phyloP scores from a whole-genome alignment of 2,113 vertebrate species.

The Lanius ludovicianus region DNA sequence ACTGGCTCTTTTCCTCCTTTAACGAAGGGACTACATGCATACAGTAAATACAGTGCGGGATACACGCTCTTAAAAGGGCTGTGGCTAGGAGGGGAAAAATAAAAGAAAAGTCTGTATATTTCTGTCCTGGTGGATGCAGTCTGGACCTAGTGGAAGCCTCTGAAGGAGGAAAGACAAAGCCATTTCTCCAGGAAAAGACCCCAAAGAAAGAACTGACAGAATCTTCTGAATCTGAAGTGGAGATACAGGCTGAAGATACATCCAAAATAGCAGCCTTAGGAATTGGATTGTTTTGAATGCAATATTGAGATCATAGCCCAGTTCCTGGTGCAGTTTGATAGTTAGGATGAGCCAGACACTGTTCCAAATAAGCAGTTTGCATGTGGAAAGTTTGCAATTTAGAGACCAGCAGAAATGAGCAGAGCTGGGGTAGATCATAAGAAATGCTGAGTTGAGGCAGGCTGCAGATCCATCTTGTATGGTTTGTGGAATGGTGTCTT shows the following conservation, averaged over 20 bases:
- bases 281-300: background rate
- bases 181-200: background rate
- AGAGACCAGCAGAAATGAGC: background rate
- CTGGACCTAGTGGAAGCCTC: background rate
- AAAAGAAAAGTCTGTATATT: background rate
- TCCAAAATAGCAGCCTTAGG: background rate
- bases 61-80: background rate
- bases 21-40: background rate
- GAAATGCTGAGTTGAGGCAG: background rate
- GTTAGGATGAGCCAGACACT: background rate
- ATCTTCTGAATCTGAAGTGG: background rate
- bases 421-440: background rate
- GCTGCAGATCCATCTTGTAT: background rate
- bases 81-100: background rate
- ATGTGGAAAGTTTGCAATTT: background rate
- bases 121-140: background rate
- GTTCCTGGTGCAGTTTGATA: background rate
- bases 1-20: background rate
- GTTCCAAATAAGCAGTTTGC: background rate
- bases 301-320: background rate
- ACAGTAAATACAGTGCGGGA: fast-evolving
- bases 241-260: background rate
- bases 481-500: background rate
- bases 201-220: background rate
- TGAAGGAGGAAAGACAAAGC: background rate